Base-by-base conservation (phyloP, 1,140 invertebrate genomes). In the Tetramorium simillimum region DNA sequence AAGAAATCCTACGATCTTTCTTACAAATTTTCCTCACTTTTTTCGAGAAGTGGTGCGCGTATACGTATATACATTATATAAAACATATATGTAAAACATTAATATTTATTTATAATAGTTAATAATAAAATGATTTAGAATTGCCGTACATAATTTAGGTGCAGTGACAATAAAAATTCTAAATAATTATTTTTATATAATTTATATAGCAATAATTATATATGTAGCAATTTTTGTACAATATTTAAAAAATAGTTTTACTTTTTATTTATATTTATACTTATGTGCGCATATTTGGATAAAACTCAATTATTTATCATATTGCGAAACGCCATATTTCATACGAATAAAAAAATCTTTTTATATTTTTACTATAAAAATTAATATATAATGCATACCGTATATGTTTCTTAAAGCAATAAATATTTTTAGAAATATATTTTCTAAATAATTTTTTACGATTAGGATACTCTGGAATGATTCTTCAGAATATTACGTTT, bases 1-100 rank as follows among this genome's bases (percentile, higher is more conserved):
- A 93, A 94, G 90, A 91, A 92, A 90, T 70, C 80, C 62, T 65
- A 69, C 63, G 18, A 63, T 24, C 24, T 51, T 56, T 16, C 56
- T 69, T 33, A 49, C 46, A 14, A 60, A 58, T 46, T 10, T 51
- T 9, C 9, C 2, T 49, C 60, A 51, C 40, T 70, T 56, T 51
- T 40, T 75, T 33, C 56, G 21, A 46, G 6, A 46, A 89, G 67
- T 46, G 37, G 33, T 69, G 51, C 43, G 51, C 77, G 14, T 65
- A 43, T 49, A 58, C 43, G 0, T 46, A 53, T 84, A 16, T 56
- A 65, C 16, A 70, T 40, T 72, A 63, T 21, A 82, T 73, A 67
- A 51, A 67, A 51, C 18, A 21, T 43, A 49, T 16, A 53, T 16
- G 21, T 3, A 51, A 69, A 37, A 53, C 6, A 7, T 33, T 6